A percentile compares a stretch with the other conserved stretches of the same genome.
These are phyloP conservation scores for Pseudopipra pipra DNA, from an alignment of 2,113 vertebrate genomes.

Conservation along the genomic window DNA sequence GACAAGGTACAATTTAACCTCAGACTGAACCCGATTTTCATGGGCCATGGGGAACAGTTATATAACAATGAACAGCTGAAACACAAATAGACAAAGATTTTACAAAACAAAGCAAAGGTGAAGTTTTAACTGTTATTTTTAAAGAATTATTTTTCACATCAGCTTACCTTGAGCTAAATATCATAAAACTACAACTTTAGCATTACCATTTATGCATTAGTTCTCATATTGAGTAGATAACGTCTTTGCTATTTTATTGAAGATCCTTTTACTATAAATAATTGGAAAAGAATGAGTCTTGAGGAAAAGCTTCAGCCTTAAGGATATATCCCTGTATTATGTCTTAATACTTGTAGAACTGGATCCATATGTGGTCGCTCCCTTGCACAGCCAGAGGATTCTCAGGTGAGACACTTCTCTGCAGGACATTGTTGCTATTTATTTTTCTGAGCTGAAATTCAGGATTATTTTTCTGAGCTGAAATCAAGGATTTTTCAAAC, in stretches of 20 bases:
- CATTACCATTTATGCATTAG: background rate
- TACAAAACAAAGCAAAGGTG: background rate
- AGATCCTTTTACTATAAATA: background rate
- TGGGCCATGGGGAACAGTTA: background rate
- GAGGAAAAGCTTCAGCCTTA: background rate
- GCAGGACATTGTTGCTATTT: background rate
- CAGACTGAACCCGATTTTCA: background rate
- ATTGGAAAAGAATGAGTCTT: background rate
- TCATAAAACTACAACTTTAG: background rate
- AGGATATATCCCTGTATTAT: background rate
- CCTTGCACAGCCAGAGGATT: background rate
- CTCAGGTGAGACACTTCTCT: background rate
- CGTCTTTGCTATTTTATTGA: conserved; percentile 2
- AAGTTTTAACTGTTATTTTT: background rate
- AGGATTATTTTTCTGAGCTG: background rate
- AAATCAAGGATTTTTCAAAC: conserved; percentile 18
- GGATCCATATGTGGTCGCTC: background rate
- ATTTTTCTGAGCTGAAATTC: background rate
- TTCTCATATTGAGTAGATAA: background rate
- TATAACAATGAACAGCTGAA: background rate
- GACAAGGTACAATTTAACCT: conserved; percentile 32
- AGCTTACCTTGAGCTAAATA: background rate
- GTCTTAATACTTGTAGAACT: background rate
- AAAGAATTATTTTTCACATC: background rate
- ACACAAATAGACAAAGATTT: background rate